Conservation (phyloP, 1,140 invertebrate genomes). For the Philopotamus ludificatus region DNA sequence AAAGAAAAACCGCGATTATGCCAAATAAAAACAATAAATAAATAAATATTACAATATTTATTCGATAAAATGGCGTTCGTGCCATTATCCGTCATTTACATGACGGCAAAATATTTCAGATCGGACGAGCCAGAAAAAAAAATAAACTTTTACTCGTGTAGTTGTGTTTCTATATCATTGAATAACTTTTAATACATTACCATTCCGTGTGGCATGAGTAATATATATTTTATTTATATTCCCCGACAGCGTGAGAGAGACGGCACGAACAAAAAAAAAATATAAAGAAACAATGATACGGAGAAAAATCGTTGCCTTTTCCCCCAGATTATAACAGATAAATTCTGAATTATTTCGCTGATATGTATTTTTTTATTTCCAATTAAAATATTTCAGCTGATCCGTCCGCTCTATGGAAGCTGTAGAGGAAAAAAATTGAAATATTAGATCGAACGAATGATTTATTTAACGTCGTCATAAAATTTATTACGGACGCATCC, state of each 20-base stretch:
- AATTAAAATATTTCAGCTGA: background rate
- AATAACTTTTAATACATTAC: slow-evolving; percentile 38
- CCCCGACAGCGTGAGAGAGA: background rate
- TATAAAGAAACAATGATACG: background rate
- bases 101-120: slow-evolving; percentile 26
- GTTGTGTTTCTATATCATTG: slow-evolving; percentile 38
- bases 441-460: too few relatives aligned
- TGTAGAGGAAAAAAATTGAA: too few relatives aligned
- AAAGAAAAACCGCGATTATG: too few relatives aligned
- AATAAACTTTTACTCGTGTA: slow-evolving; percentile 30
- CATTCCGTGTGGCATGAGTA: slow-evolving; percentile 6
- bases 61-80: slow-evolving; percentile 5
- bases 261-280: background rate
- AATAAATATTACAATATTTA: too few relatives aligned
- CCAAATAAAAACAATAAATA: too few relatives aligned
- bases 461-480: too few relatives aligned
- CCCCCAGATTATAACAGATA: background rate
- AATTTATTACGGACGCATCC: too few relatives aligned
- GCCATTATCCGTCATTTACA: slow-evolving; percentile 1
- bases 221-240: slow-evolving; percentile 15
- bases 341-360: background rate
- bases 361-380: background rate
- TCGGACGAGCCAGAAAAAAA: slow-evolving; percentile 26
- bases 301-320: background rate
- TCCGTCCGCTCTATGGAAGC: background rate